These are phyloP conservation scores for Typhlichthys subterraneus DNA, from an alignment of 2,797 vertebrate species.

Conservation along the genomic window DNA sequence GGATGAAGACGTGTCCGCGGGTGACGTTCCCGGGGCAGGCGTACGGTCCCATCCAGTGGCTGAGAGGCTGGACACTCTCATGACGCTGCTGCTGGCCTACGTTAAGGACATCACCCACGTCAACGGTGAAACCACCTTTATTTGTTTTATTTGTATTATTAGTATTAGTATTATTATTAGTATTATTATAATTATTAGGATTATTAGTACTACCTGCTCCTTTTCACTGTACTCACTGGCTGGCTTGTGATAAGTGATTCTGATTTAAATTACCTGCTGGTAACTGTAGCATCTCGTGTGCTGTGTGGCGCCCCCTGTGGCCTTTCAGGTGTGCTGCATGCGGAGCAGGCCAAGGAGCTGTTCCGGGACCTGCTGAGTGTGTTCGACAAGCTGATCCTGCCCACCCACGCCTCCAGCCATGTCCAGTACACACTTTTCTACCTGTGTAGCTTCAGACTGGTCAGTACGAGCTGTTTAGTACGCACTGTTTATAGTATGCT, in stretches of 20 bases:
- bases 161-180: too few relatives aligned
- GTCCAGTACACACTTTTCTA: constrained; percentile 93
- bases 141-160: too few relatives aligned
- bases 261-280: too few relatives aligned
- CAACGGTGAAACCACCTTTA: constrained; percentile 73
- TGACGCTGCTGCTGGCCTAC: constrained; percentile 85
- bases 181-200: too few relatives aligned
- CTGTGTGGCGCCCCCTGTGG: too few relatives aligned
- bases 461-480: constrained; percentile 64
- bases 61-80: constrained; percentile 87
- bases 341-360: constrained; percentile 84
- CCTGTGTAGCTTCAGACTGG: constrained; percentile 94
- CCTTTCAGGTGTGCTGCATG: constrained; percentile 78
- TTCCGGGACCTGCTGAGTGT: constrained; percentile 86
- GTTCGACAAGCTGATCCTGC: constrained; percentile 93
- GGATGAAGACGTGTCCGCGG: constrained; percentile 85
- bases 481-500: too few relatives aligned
- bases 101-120: constrained; percentile 84
- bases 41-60: constrained; percentile 87
- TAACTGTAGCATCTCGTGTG: too few relatives aligned
- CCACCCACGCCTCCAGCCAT: constrained; percentile 91
- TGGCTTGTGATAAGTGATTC: too few relatives aligned
- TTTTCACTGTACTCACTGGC: too few relatives aligned
- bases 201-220: too few relatives aligned
- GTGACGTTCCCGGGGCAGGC: constrained; percentile 9